Evolutionary conservation across 2,888 invertebrate species (phyloP).

Genomic region (Zygothrica quintamaculata): DNA sequence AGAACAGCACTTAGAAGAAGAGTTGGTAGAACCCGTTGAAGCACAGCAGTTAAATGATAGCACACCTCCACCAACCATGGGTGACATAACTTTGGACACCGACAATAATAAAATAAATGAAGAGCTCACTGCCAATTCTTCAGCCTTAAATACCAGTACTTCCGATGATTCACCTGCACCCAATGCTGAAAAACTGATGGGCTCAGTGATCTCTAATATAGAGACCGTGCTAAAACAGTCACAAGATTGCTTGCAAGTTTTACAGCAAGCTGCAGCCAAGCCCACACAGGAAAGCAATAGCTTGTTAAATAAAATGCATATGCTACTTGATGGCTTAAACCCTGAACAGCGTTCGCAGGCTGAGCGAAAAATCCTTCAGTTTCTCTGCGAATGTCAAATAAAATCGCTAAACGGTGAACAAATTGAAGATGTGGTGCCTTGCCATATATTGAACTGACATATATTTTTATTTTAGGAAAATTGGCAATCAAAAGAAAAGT

Average conservation of each 20-base stretch:
- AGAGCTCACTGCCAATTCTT: not conserved
- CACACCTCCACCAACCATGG: conserved; percentile 24
- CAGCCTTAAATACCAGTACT: conserved; percentile 12
- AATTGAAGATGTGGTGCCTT: conserved; percentile 76
- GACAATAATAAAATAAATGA: conserved; percentile 5
- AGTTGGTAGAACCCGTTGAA: conserved; percentile 31
- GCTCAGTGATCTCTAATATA: conserved; percentile 75
- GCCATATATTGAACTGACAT: conserved; percentile 57
- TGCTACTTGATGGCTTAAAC: conserved; percentile 73
- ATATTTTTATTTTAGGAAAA: not conserved
- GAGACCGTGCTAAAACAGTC: conserved; percentile 78
- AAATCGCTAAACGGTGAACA: conserved; percentile 77
- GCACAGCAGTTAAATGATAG: conserved; percentile 26
- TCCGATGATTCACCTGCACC: conserved; percentile 27
- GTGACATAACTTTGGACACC: not conserved
- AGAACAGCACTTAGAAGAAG: conserved; percentile 22
- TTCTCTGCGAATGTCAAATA: conserved; percentile 82
- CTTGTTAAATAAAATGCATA: conserved; percentile 63
- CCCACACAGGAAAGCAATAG: conserved; percentile 33
- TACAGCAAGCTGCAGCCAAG: conserved; percentile 52
- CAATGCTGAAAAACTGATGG: conserved; percentile 63
- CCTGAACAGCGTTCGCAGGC: conserved; percentile 63
- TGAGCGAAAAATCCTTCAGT: conserved; percentile 81
- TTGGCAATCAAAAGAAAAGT: not conserved
- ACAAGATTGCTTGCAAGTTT: conserved; percentile 65